phyloP scores from a whole-genome alignment of 2,888 invertebrate genomes.

The Sepiola atlantica region DNA sequence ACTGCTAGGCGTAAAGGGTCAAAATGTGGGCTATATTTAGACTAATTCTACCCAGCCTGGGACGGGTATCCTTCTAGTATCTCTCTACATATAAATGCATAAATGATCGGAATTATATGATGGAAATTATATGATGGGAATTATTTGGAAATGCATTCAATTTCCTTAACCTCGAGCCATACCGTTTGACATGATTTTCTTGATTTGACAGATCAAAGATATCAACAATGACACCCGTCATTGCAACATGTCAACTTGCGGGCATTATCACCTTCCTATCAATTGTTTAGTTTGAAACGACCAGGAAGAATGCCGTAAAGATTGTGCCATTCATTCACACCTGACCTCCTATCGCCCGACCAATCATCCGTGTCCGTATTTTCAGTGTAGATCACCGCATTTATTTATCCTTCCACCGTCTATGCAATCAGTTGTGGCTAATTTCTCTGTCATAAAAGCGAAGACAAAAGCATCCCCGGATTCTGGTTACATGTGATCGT shows the following conservation, averaged over 20 bases:
- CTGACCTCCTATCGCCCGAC: background rate
- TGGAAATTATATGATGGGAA: no score
- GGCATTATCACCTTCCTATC: background rate
- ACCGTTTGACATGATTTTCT: slow-evolving; percentile 4
- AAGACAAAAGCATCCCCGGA: background rate
- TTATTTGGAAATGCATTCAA: background rate
- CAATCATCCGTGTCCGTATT: background rate
- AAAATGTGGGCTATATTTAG: no score
- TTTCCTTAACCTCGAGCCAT: background rate
- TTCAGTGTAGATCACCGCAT: background rate
- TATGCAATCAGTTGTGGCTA: background rate
- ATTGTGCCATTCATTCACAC: background rate
- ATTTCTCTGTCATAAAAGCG: background rate
- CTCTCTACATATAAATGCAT: background rate
- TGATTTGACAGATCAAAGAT: background rate
- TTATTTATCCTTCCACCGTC: background rate
- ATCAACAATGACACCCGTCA: background rate
- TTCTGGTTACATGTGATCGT: background rate
- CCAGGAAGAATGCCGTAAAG: background rate
- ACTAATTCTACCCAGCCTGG: no score
- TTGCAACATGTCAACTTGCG: background rate
- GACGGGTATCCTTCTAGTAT: no score
- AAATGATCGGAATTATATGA: background rate
- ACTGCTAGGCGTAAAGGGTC: no score
- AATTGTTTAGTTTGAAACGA: background rate